Conservation (phyloP, 37 sponge, comb jelly and placozoan genomes). For the Diacarnus erythraeanus region DNA sequence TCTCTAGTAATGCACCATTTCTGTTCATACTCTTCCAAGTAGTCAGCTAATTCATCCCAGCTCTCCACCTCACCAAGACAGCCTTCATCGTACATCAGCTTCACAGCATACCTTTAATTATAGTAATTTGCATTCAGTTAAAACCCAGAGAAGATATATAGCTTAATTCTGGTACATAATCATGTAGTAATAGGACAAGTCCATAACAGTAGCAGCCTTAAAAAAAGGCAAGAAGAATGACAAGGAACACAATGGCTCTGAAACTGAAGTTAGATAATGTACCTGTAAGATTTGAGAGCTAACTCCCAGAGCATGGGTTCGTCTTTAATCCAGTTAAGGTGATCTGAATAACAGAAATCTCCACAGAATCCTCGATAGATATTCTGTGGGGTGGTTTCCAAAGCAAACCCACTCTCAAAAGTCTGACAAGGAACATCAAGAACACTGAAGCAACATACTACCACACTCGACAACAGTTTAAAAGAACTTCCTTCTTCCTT, state of each 20-base stretch:
- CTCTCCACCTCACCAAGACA: slow-evolving; percentile 65
- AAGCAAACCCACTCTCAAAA: neutral
- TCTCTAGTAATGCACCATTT: slow-evolving; percentile 75
- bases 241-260: neutral
- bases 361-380: slow-evolving; percentile 53
- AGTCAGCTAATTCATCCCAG: slow-evolving; percentile 45
- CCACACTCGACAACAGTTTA: slow-evolving; percentile 16
- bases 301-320: slow-evolving; percentile 28
- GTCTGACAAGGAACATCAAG: slow-evolving; percentile 18
- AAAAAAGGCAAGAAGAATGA: neutral
- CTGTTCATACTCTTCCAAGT: slow-evolving; percentile 45
- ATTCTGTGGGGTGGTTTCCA: slow-evolving; percentile 31
- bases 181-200: too few species aligned
- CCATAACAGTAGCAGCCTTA: too few species aligned
- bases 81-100: slow-evolving; percentile 77
- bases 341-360: slow-evolving; percentile 48
- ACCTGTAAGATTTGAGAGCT: slow-evolving; percentile 78
- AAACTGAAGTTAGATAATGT: neutral
- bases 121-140: neutral
- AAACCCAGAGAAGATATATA: neutral
- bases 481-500: neutral
- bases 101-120: slow-evolving; percentile 84
- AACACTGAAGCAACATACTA: slow-evolving; percentile 32
- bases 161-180: slow-evolving; percentile 2
- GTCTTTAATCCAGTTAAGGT: slow-evolving; percentile 51